Evolutionary conservation across 1,140 invertebrate species (phyloP).

Genomic region (Mizuhopecten yessoensis): DNA sequence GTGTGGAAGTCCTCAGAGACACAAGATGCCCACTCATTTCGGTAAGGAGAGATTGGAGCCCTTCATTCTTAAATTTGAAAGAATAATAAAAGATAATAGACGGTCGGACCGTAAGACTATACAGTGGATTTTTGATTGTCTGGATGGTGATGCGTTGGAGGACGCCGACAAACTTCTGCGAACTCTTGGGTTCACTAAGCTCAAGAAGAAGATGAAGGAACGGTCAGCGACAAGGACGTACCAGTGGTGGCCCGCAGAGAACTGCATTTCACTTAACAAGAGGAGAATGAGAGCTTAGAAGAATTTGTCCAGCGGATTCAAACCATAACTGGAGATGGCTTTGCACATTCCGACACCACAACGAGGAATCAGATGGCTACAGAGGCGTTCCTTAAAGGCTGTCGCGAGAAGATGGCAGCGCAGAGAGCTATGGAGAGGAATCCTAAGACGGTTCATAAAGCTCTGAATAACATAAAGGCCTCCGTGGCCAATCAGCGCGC

Average conservation of each 20-base stretch:
- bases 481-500: conserved; percentile 44
- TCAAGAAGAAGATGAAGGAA: neutral
- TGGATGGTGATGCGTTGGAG: neutral
- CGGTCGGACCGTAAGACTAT: neutral
- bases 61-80: neutral
- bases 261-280: neutral
- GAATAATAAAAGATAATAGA: neutral
- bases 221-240: neutral
- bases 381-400: conserved; percentile 41
- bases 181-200: neutral
- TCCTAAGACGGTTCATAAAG: conserved; percentile 41
- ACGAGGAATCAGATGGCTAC: conserved; percentile 41
- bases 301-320: conserved; percentile 47
- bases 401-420: conserved; percentile 33
- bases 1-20: neutral
- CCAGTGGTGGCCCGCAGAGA: neutral
- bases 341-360: neutral
- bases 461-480: neutral
- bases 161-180: neutral
- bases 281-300: conserved; percentile 18
- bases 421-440: conserved; percentile 43
- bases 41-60: conserved; percentile 36
- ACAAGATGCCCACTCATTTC: neutral
- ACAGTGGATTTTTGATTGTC: conserved; percentile 18
- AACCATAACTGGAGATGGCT: conserved; percentile 14